Evolutionary conservation across 2,888 invertebrate genomes (phyloP).

Genomic region (Gastrophysa polygoni): DNA sequence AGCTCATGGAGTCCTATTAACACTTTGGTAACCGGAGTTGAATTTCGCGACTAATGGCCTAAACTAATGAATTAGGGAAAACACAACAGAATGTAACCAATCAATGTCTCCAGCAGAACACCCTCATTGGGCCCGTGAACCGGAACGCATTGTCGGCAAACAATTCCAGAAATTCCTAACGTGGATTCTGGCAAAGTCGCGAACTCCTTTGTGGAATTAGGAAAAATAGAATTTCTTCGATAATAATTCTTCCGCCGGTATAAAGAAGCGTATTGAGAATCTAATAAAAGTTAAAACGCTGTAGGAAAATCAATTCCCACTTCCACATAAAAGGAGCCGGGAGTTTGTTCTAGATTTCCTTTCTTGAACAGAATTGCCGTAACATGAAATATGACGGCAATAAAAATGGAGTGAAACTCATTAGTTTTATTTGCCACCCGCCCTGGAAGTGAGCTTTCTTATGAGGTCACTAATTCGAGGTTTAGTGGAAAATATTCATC

Average conservation of each 20-base stretch:
- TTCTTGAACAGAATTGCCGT: conserved; percentile 17
- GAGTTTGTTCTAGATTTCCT: conserved; percentile 28
- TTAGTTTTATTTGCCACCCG: conserved; percentile 4
- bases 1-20: neutral
- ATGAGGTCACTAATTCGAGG: conserved; percentile 17
- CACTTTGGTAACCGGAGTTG: neutral
- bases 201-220: neutral
- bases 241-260: conserved; percentile 17
- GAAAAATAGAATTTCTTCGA: neutral
- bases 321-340: conserved; percentile 23
- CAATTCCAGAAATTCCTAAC: neutral
- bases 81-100: neutral
- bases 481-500: conserved; percentile 18
- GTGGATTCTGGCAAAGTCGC: neutral
- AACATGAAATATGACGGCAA: neutral
- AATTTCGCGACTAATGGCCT: neutral
- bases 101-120: neutral
- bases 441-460: conserved; percentile 17
- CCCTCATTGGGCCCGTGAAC: neutral
- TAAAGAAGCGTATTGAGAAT: conserved; percentile 24
- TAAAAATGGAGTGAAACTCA: conserved; percentile 3
- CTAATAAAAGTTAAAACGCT: conserved; percentile 25
- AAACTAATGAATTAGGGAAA: neutral
- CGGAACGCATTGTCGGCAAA: neutral
- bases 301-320: conserved; percentile 30